These are phyloP conservation scores for Drosophila longiperda DNA, from an alignment of 2,888 invertebrate species.

Conservation along the genomic window DNA sequence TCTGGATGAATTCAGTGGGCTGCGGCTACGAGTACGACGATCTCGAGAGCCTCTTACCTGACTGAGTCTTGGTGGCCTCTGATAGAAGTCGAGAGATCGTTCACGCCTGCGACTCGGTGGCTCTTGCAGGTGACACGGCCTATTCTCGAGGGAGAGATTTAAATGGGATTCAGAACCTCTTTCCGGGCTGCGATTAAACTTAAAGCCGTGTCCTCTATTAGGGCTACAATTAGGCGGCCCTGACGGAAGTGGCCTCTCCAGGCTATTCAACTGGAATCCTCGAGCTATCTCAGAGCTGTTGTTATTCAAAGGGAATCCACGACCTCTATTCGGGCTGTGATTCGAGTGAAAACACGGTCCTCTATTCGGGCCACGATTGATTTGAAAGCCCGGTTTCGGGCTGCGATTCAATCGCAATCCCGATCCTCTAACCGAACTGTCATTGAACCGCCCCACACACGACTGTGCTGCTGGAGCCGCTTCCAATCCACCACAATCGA, in stretches of 20 bases:
- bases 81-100: neutral
- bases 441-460: slow-evolving; percentile 1
- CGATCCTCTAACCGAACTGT: neutral
- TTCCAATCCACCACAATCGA: neutral
- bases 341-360: neutral
- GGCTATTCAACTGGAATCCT: neutral
- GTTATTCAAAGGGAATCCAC: neutral
- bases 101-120: neutral
- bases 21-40: slow-evolving; percentile 20
- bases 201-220: neutral
- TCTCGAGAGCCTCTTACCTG: neutral
- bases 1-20: neutral
- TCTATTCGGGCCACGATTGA: slow-evolving; percentile 1
- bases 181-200: neutral
- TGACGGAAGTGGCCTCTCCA: neutral
- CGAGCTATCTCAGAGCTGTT: neutral
- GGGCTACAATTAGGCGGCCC: neutral
- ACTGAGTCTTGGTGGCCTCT: neutral
- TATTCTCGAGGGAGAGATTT: neutral
- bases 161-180: neutral
- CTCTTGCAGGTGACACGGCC: neutral
- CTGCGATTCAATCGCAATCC: neutral
- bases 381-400: neutral
- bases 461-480: neutral
- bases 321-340: neutral